Evolutionary conservation across 2,113 vertebrate genomes (phyloP), one percentile per base, ranked within the genome.

Genomic region (Daubentonia madagascariensis): DNA sequence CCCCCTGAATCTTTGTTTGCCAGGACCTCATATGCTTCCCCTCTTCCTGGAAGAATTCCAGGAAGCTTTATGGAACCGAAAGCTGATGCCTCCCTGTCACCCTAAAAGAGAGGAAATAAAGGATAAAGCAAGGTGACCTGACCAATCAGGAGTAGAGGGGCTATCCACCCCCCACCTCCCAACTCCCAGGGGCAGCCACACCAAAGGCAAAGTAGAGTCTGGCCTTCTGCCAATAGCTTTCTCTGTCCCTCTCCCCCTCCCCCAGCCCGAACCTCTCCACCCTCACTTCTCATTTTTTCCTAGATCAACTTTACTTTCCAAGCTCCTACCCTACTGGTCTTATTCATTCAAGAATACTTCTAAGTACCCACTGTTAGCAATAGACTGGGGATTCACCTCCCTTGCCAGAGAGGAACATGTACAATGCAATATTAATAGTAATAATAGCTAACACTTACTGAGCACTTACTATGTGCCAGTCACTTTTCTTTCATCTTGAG

Each of bases 61-160:
- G 95, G 83, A 97, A 96, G 95, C 97, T 98, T 95, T 97, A 72
- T 73, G 40, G 90, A 97, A 97, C 98, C 96, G 94, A 95, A 97
- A 96, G 83, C 54, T 81, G 37, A 75, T 67, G 52, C 40, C 37
- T 95, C 75, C 75, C 59, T 75, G 85, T 72, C 67, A 83, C 86
- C 73, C 50, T 57, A 67, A 95, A 96, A 92, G 95, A 70, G 84
- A 96, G 67, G 90, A 97, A 96, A 83, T 54, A 91, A 76, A 96
- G 68, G 37, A 93, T 93, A 97, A 89, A 92, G 75, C 68, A 75
- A 92, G 83, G 43, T 84, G 61, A 96, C 12, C 68, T 93, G 86
- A 85, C 97, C 94, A 97, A 98, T 98, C 95, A 92, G 76, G 57
- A 98, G 79, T n/a, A 48, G 73, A 93, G 83, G 88, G 63, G 35